Evolutionary conservation across 2,113 vertebrate genomes (phyloP).

Genomic region (Eubucco bourcierii): DNA sequence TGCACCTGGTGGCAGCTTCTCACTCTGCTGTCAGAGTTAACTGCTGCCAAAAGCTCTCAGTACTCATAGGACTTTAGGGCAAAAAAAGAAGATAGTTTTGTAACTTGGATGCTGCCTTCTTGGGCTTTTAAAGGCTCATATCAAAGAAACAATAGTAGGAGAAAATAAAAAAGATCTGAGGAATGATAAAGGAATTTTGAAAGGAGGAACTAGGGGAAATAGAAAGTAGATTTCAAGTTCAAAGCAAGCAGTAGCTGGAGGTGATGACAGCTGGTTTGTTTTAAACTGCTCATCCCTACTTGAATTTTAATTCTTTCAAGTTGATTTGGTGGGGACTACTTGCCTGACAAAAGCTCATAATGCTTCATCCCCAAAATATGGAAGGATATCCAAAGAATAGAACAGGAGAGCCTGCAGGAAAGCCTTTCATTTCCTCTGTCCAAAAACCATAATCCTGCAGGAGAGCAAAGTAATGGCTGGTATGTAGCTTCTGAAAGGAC

Average conservation of each 20-base stretch:
- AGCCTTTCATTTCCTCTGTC: slow-evolving; percentile 74
- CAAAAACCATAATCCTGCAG: slow-evolving; percentile 58
- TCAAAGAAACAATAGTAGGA: slow-evolving; percentile 2
- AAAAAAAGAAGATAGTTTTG: background rate
- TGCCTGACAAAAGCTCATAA: slow-evolving; percentile 20
- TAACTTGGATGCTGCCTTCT: background rate
- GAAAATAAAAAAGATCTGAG: slow-evolving; percentile 35
- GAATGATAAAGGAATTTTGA: slow-evolving; percentile 30
- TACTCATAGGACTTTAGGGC: background rate
- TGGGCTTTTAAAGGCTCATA: background rate
- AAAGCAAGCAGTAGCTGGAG: slow-evolving; percentile 48
- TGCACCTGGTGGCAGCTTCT: background rate
- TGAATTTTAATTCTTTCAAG: slow-evolving; percentile 22
- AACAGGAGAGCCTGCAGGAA: slow-evolving; percentile 45
- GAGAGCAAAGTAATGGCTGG: slow-evolving; percentile 36
- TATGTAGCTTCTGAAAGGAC: slow-evolving; percentile 25
- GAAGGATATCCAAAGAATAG: slow-evolving; percentile 14
- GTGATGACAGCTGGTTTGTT: slow-evolving; percentile 35
- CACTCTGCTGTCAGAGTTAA: background rate
- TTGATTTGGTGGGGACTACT: slow-evolving; percentile 1
- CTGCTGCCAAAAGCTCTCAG: background rate
- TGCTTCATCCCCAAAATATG: slow-evolving; percentile 10
- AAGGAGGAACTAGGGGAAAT: slow-evolving; percentile 35
- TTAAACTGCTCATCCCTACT: background rate
- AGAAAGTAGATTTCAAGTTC: slow-evolving; percentile 30